Conservation (phyloP, 2,113 vertebrate genomes). For the Sminthopsis crassicaudata region DNA sequence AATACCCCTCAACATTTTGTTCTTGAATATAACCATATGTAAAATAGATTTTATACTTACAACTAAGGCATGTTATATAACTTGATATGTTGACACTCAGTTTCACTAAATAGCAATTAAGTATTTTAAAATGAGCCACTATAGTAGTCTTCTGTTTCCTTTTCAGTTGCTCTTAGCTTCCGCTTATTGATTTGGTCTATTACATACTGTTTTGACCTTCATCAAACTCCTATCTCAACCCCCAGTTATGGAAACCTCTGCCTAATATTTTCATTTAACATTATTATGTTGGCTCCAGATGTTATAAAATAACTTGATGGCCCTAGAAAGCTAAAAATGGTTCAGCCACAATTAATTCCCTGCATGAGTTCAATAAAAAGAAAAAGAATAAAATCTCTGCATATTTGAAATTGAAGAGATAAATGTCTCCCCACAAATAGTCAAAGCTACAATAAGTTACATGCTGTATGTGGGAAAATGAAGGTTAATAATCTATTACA, state of each 20-base stretch:
- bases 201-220: neutral
- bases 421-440: neutral
- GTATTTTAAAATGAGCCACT: neutral
- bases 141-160: neutral
- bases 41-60: neutral
- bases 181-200: neutral
- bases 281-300: neutral
- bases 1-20: neutral
- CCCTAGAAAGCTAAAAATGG: neutral
- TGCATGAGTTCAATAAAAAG: slow-evolving; percentile 1
- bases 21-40: neutral
- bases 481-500: neutral
- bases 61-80: neutral
- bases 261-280: neutral
- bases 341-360: neutral
- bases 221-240: neutral
- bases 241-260: neutral
- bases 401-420: slow-evolving; percentile 22
- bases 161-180: neutral
- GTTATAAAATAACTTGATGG: neutral
- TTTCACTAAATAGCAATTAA: neutral
- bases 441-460: neutral
- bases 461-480: neutral
- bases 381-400: neutral
- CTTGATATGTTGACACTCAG: neutral